Evolutionary conservation across 2,113 vertebrate species (phyloP).

Genomic region (Nerophis lumbriciformis): DNA sequence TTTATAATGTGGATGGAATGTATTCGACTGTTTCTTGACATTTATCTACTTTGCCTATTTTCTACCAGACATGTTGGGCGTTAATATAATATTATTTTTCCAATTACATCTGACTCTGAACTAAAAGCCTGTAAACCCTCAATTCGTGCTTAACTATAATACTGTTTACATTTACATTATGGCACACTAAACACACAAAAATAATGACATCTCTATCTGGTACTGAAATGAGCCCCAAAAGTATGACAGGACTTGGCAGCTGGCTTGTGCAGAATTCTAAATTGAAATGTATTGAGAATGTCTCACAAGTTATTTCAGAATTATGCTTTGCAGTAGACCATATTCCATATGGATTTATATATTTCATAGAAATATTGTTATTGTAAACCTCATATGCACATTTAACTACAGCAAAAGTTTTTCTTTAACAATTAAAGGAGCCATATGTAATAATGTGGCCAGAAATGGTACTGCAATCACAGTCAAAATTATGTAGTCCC

Average conservation of each 20-base stretch:
- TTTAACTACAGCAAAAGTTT: too few species aligned
- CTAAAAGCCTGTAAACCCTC: neutral
- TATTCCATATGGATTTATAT: too few species aligned
- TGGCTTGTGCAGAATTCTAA: neutral
- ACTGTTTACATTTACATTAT: constrained; percentile 8
- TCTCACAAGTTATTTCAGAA: too few species aligned
- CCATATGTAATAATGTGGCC: too few species aligned
- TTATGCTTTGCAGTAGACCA: too few species aligned
- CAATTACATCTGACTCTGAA: neutral
- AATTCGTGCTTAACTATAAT: constrained; percentile 4
- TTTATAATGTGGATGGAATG: neutral
- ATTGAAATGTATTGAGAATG: too few species aligned
- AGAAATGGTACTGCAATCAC: too few species aligned
- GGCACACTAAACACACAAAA: neutral
- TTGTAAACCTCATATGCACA: too few species aligned
- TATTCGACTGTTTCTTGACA: neutral
- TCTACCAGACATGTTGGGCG: too few species aligned
- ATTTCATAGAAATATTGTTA: too few species aligned
- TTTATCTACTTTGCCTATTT: neutral
- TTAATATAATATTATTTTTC: neutral
- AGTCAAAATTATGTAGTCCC: too few species aligned
- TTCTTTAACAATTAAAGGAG: too few species aligned
- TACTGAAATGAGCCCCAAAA: constrained; percentile 15
- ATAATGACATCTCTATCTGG: constrained; percentile 22
- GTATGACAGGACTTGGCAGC: constrained; percentile 30